These are phyloP conservation scores for Intellagama lesueurii DNA, from an alignment of 2,797 vertebrate genomes.

Conservation along the genomic window DNA sequence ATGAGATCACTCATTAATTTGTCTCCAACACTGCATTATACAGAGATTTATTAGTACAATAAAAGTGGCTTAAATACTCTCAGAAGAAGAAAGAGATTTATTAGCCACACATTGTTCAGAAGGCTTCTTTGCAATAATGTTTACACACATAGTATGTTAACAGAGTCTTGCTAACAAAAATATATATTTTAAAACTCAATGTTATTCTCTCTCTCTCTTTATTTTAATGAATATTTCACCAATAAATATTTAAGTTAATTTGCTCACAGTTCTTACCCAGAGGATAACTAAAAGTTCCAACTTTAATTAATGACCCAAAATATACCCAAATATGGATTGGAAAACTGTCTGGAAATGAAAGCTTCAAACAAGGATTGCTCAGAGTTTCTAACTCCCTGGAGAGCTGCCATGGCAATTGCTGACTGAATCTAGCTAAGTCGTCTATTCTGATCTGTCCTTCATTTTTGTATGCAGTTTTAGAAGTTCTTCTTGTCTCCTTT, in stretches of 20 bases:
- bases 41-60: background rate
- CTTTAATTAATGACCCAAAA: slow-evolving; percentile 69
- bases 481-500: slow-evolving; percentile 49
- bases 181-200: slow-evolving; percentile 52
- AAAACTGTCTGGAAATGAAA: slow-evolving; percentile 68
- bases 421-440: slow-evolving; percentile 60
- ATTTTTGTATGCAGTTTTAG: slow-evolving; percentile 57
- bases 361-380: slow-evolving; percentile 61
- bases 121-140: slow-evolving; percentile 27
- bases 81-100: background rate
- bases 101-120: slow-evolving; percentile 32
- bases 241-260: slow-evolving; percentile 54
- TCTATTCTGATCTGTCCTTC: slow-evolving; percentile 63
- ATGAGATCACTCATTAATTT: background rate
- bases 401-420: slow-evolving; percentile 63
- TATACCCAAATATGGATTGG: slow-evolving; percentile 72
- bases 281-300: slow-evolving; percentile 60
- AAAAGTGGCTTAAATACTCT: background rate
- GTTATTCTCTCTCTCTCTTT: background rate
- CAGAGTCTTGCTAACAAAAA: slow-evolving; percentile 27
- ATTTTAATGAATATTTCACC: slow-evolving; percentile 30
- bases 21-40: background rate
- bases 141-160: background rate
- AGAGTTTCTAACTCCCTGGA: slow-evolving; percentile 64
- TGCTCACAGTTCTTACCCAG: slow-evolving; percentile 47